A percentile compares a stretch with the other conserved stretches of the same genome.
These are phyloP conservation scores for Auanema sp. DNA, from an alignment of 2,888 invertebrate genomes.

Conservation along the genomic window DNA sequence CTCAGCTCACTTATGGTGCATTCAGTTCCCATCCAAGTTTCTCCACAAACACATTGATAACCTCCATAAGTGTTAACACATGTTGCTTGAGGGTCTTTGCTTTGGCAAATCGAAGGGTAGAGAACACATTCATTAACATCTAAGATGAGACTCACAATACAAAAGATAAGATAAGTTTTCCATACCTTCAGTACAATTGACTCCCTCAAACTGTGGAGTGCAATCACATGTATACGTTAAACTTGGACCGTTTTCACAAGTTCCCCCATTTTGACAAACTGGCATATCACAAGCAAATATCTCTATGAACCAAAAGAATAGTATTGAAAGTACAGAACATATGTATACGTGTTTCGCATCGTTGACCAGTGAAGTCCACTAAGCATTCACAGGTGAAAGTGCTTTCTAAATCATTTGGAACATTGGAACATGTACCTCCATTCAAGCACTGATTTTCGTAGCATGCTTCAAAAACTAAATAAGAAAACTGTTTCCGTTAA, in stretches of 20 bases:
- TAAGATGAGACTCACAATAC: too few species aligned
- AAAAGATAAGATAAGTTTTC: not conserved
- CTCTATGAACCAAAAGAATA: too few species aligned
- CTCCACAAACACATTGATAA: constrained; percentile 27
- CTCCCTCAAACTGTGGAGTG: not conserved
- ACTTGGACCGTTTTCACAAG: constrained; percentile 2
- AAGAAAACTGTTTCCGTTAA: not conserved
- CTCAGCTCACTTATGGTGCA: too few species aligned
- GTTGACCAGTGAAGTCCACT: too few species aligned
- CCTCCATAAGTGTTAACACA: constrained; percentile 16
- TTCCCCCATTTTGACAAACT: constrained; percentile 13
- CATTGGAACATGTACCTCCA: constrained; percentile 27
- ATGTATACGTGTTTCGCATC: too few species aligned
- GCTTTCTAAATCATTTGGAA: constrained; percentile 18
- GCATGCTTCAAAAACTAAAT: constrained; percentile 20
- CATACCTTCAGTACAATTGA: constrained; percentile 3
- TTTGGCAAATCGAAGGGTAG: too few species aligned
- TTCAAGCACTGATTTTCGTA: constrained; percentile 24
- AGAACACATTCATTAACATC: too few species aligned
- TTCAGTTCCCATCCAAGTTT: constrained; percentile 14
- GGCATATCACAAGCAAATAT: not conserved
- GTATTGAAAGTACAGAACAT: too few species aligned
- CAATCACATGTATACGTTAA: constrained; percentile 12
- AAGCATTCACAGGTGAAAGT: too few species aligned
- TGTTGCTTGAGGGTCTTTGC: not conserved